Evolutionary conservation across 1,140 invertebrate species (phyloP).

Genomic region (Drosophila suzukii): DNA sequence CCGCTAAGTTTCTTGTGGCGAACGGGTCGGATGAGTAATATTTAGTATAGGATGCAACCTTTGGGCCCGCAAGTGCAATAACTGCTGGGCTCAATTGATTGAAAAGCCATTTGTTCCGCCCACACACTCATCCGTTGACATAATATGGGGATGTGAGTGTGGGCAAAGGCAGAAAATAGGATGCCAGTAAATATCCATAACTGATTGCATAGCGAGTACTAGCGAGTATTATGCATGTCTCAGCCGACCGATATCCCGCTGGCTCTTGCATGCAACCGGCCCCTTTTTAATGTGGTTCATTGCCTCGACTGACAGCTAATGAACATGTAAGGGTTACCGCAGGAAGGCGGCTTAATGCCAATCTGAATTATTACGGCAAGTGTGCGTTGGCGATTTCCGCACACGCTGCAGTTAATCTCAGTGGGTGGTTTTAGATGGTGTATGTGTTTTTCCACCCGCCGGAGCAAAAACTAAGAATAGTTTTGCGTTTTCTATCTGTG

Average conservation of each 20-base stretch:
- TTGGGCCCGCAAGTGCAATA: constrained; percentile 62
- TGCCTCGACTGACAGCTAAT: constrained; percentile 32
- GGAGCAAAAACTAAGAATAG: constrained; percentile 67
- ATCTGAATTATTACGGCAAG: constrained; percentile 14
- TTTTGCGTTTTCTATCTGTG: constrained; percentile 41
- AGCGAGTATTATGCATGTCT: neutral
- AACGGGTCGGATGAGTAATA: constrained; percentile 64
- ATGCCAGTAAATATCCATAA: constrained; percentile 54
- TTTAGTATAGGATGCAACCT: constrained; percentile 31
- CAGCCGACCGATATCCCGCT: neutral
- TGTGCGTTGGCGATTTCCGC: constrained; percentile 20
- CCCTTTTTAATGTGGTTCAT: neutral
- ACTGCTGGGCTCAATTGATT: constrained; percentile 79
- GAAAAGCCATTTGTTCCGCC: constrained; percentile 72
- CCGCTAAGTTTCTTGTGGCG: neutral
- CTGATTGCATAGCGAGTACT: constrained; percentile 22
- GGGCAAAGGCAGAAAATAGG: constrained; percentile 44
- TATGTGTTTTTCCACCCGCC: constrained; percentile 32
- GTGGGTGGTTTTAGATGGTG: neutral
- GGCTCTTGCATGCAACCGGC: constrained; percentile 11
- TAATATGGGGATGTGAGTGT: constrained; percentile 34
- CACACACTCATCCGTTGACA: constrained; percentile 18
- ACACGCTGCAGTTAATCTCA: constrained; percentile 61
- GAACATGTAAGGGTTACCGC: constrained; percentile 33
- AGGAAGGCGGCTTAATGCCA: constrained; percentile 22